Conservation (phyloP, 2,888 invertebrate genomes). For the Deroplatys truncata region DNA sequence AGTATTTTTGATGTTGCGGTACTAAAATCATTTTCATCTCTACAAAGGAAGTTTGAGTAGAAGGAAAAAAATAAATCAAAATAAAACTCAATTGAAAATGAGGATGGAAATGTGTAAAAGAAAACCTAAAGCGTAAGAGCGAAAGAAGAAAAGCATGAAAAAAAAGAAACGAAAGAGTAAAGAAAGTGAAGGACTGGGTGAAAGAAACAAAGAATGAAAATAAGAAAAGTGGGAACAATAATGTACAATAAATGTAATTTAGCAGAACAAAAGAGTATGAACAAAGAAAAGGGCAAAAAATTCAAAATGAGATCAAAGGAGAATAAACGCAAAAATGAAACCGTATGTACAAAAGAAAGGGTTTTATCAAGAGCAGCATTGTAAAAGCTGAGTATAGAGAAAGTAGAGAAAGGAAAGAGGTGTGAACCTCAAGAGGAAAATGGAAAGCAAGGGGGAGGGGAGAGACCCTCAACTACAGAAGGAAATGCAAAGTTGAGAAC, state of each 20-base stretch:
- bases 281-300: not conserved
- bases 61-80: not conserved
- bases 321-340: not conserved
- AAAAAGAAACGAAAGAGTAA: not conserved
- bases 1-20: too few species aligned
- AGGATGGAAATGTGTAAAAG: not conserved
- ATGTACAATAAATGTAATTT: not conserved
- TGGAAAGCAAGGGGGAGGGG: not conserved
- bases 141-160: not conserved
- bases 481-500: too few species aligned
- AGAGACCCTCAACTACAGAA: not conserved
- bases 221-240: not conserved
- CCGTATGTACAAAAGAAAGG: too few species aligned
- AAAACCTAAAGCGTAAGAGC: not conserved
- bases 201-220: not conserved
- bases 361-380: too few species aligned
- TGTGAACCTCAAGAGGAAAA: not conserved
- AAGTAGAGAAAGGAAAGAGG: not conserved
- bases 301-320: not conserved
- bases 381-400: too few species aligned
- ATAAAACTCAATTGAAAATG: not conserved
- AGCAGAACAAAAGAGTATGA: not conserved
- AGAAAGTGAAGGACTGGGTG: not conserved
- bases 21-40: too few species aligned
- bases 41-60: too few species aligned